These are phyloP conservation scores for Recurvirostra avosetta DNA, from an alignment of 2,113 vertebrate genomes.

Conservation along the genomic window DNA sequence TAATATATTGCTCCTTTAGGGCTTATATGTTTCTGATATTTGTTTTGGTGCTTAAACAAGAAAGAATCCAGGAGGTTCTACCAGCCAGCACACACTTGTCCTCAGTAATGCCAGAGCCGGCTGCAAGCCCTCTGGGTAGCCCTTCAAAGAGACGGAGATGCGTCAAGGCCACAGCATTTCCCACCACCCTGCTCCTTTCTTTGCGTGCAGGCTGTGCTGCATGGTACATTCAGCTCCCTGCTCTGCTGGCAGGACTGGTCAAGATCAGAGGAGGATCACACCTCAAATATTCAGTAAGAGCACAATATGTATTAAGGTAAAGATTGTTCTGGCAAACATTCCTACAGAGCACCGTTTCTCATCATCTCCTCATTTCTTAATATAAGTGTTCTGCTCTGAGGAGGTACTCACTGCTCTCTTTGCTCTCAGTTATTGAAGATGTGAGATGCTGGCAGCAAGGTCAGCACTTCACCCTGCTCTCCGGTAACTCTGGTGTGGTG, in stretches of 20 bases:
- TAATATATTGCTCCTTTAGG: not conserved
- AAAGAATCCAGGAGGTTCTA: not conserved
- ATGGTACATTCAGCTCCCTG: too few species aligned
- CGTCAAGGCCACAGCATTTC: not conserved
- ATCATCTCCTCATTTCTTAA: not conserved
- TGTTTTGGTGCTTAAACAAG: not conserved
- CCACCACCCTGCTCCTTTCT: not conserved
- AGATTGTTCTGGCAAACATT: not conserved
- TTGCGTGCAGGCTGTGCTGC: rapidly evolving
- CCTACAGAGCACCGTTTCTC: not conserved
- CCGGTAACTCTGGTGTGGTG: not conserved
- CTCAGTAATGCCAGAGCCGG: not conserved
- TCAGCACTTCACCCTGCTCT: not conserved
- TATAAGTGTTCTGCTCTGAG: not conserved
- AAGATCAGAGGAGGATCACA: not conserved
- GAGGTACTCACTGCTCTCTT: not conserved
- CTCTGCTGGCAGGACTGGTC: not conserved
- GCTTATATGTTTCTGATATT: not conserved
- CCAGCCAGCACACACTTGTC: not conserved
- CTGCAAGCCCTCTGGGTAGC: not conserved
- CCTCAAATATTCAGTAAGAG: not conserved
- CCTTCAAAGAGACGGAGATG: not conserved
- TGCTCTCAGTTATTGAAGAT: not conserved
- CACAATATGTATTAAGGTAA: not conserved
- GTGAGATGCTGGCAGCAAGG: not conserved